Base-by-base conservation (phyloP, 37 sponge, comb jelly and placozoan species). In the Hormiphora californensis region DNA sequence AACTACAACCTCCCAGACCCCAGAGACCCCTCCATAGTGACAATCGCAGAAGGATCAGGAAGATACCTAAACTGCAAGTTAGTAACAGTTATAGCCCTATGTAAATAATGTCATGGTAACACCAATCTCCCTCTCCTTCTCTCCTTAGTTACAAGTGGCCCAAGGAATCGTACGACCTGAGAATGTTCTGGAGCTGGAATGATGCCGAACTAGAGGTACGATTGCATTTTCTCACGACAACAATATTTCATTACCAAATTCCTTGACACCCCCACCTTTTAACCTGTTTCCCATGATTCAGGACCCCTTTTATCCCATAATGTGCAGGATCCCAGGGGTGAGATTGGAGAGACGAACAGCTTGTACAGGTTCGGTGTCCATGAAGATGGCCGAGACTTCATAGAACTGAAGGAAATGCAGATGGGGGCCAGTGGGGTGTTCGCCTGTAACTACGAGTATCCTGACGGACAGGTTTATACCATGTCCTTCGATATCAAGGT, bases 11-110 rank as follows among this genome's bases (percentile, higher is more conserved):
- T 73, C 41, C 81, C 81, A 23, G 46, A 73, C 0, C 27, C 44
- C 0, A 43, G 46, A 3, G 81, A 73, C 0, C 32, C 35, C 9
- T 43, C 39, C 0, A 46, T 43, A 27, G 23, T 33, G 1, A 27
- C 12, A 39, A 8, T 73, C 25, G 2, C 81, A 41, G 81, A 73
- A 28, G 81, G 81, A 43, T 43, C 46, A 39, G 43, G 39, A 27
- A 46, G 81, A 4, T 8, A 7, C 5, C 44, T 73, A 43, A 73
- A 73, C 81, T 73, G 81, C 81, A 73, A 73, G 44, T 73, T 43
- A 43, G 81, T 43, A 19, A 73, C 31, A 30, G 7, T 65, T 59
- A 7, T 59, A 21, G 5, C 62, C 62, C 27, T 27, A 59, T 7
- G 5, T 21, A 17, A 59, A 59, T n/a, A n/a, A 59, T 25, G 11